phyloP scores from a whole-genome alignment of 2,797 vertebrate species.

The Labroides dimidiatus region DNA sequence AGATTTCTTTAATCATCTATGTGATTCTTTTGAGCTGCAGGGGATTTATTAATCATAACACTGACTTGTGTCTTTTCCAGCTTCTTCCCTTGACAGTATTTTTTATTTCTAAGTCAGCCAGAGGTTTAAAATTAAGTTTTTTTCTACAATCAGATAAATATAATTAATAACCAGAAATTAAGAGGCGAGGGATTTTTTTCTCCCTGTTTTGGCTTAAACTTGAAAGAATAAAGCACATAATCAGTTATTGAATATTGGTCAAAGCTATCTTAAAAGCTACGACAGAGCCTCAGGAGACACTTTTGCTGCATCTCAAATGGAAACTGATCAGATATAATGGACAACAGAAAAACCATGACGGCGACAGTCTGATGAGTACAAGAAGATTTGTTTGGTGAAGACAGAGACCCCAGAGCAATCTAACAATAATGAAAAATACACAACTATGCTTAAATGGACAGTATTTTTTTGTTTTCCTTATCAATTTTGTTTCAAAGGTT shows the following conservation, averaged over 20 bases:
- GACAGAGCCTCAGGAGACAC: too few species aligned
- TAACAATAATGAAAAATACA: too few species aligned
- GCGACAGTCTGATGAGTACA: too few species aligned
- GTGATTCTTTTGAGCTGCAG: slow-evolving; percentile 35
- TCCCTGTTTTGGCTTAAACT: slow-evolving; percentile 8
- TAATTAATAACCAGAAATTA: slow-evolving; percentile 4
- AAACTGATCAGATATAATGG: too few species aligned
- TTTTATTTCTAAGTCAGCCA: slow-evolving; percentile 49
- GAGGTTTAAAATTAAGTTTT: slow-evolving; percentile 51
- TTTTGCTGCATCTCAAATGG: too few species aligned
- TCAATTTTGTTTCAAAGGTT: too few species aligned
- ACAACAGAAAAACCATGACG: too few species aligned
- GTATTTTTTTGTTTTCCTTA: too few species aligned
- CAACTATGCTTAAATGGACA: too few species aligned
- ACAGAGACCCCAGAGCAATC: too few species aligned
- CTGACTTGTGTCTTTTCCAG: slow-evolving; percentile 60
- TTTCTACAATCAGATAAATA: slow-evolving; percentile 48
- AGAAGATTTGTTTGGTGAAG: too few species aligned
- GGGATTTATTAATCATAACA: slow-evolving; percentile 66
- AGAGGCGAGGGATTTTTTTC: slow-evolving; percentile 1
- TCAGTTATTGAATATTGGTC: background rate
- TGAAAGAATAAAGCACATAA: background rate
- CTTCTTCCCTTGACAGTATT: slow-evolving; percentile 37
- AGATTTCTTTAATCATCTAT: slow-evolving; percentile 54
- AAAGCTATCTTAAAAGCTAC: too few species aligned